Conservation (phyloP, 2,888 invertebrate species). For the Ichneumoninae sp. region DNA sequence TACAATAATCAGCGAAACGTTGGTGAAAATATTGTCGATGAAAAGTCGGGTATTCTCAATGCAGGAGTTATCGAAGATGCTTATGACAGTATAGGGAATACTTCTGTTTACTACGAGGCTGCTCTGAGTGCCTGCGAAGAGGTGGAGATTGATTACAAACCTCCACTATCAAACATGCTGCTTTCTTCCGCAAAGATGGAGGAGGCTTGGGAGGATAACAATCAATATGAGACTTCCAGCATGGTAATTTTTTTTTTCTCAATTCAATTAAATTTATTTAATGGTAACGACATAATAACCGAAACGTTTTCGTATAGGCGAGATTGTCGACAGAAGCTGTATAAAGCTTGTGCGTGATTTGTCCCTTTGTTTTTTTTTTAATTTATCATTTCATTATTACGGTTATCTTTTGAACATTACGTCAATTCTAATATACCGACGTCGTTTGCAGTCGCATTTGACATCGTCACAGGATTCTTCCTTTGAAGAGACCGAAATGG, state of each 20-base stretch:
- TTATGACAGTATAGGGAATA: neutral
- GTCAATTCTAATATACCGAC: neutral
- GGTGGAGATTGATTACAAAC: conserved; percentile 64
- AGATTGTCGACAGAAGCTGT: no score
- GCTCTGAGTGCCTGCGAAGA: conserved; percentile 56
- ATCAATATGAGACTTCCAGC: conserved; percentile 3
- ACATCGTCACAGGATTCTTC: conserved; percentile 54
- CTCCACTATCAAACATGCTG: conserved; percentile 36
- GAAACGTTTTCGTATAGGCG: neutral
- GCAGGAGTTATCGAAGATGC: conserved; percentile 7
- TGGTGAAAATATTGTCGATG: neutral
- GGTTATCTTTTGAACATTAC: neutral
- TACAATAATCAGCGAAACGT: conserved; percentile 11
- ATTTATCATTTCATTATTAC: neutral
- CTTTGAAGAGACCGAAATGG: conserved; percentile 61
- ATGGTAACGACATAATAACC: neutral
- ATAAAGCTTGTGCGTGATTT: no score
- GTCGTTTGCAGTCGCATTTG: conserved; percentile 5
- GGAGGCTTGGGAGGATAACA: conserved; percentile 57
- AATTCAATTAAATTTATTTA: neutral
- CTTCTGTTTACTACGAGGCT: conserved; percentile 53
- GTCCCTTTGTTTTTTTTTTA: neutral
- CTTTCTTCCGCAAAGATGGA: conserved; percentile 51
- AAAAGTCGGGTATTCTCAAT: conserved; percentile 14
- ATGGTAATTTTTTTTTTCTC: conserved; percentile 28